Evolutionary conservation across 1,140 invertebrate genomes (phyloP).

Genomic region (Drosophila erecta): DNA sequence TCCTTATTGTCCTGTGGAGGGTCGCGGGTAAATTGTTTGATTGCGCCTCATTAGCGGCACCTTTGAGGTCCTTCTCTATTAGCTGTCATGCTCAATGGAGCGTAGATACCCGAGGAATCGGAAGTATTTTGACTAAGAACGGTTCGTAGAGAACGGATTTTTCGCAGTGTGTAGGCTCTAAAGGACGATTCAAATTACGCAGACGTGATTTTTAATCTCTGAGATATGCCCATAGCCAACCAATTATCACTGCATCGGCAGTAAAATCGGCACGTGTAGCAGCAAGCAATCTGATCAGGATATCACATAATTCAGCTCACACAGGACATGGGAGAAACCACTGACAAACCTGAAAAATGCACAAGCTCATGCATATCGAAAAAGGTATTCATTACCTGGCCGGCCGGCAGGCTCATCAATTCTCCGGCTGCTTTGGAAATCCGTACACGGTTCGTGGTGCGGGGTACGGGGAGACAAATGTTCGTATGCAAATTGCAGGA

Average conservation of each 20-base stretch:
- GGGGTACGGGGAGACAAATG: conserved; percentile 57
- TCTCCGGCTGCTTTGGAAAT: conserved; percentile 58
- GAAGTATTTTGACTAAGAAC: no score
- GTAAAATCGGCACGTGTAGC: conserved; percentile 14
- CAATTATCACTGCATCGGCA: conserved; percentile 33
- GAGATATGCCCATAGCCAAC: not conserved
- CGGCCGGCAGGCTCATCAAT: conserved; percentile 68
- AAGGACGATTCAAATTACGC: not conserved
- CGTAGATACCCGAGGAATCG: conserved; percentile 15
- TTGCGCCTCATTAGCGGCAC: conserved; percentile 56
- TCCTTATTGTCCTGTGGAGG: conserved; percentile 42
- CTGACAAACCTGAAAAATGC: conserved; percentile 33
- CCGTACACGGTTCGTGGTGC: conserved; percentile 29
- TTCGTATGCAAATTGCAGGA: conserved; percentile 69
- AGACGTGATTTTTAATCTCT: conserved; percentile 3
- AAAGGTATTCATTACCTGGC: conserved; percentile 72
- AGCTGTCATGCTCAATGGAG: conserved; percentile 23
- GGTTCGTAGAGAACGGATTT: no score
- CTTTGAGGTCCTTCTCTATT: conserved; percentile 19
- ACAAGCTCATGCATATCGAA: conserved; percentile 55
- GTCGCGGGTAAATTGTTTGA: conserved; percentile 46
- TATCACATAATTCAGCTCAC: conserved; percentile 25
- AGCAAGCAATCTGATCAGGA: not conserved
- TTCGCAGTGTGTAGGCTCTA: no score
- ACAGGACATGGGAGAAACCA: conserved; percentile 9